Evolutionary conservation across 2,888 invertebrate species (phyloP).

Genomic region (Lithophane socia): DNA sequence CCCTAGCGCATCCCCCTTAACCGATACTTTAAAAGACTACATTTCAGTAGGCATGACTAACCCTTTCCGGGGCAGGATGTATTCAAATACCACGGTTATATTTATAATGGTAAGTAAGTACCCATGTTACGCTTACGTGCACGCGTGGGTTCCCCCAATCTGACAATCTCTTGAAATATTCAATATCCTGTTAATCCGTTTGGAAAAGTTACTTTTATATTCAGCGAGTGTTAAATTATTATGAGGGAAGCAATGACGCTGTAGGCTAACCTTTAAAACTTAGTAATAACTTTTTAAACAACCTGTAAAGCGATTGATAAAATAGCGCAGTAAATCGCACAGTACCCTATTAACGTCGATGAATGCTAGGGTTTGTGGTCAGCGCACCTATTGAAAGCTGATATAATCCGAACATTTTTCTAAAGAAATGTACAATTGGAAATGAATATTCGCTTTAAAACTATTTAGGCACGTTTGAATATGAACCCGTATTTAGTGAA

Average conservation of each 20-base stretch:
- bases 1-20: too few relatives aligned
- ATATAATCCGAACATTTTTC: background rate
- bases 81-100: slow-evolving; percentile 27
- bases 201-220: slow-evolving; percentile 69
- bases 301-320: too few relatives aligned
- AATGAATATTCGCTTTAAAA: slow-evolving; percentile 3
- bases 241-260: slow-evolving; percentile 43
- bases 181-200: slow-evolving; percentile 69
- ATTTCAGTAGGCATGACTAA: slow-evolving; percentile 9
- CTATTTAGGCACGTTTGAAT: slow-evolving; percentile 3
- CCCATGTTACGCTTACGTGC: slow-evolving; percentile 29
- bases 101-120: slow-evolving; percentile 30
- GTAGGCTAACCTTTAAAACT: slow-evolving; percentile 42
- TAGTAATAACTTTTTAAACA: slow-evolving; percentile 10
- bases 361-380: background rate
- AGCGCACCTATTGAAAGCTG: background rate
- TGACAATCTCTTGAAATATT: slow-evolving; percentile 69
- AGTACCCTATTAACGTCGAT: background rate
- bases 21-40: slow-evolving; percentile 13
- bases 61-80: slow-evolving; percentile 29
- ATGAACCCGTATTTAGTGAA: slow-evolving; percentile 7
- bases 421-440: background rate
- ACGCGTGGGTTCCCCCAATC: slow-evolving; percentile 55
- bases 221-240: slow-evolving; percentile 65
- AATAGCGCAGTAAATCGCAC: too few relatives aligned